Percentiles rank a stretch among this genome's conserved stretches.
These are phyloP conservation scores for Calliopsis andreniformis DNA, from an alignment of 1,140 invertebrate species.

Conservation along the genomic window DNA sequence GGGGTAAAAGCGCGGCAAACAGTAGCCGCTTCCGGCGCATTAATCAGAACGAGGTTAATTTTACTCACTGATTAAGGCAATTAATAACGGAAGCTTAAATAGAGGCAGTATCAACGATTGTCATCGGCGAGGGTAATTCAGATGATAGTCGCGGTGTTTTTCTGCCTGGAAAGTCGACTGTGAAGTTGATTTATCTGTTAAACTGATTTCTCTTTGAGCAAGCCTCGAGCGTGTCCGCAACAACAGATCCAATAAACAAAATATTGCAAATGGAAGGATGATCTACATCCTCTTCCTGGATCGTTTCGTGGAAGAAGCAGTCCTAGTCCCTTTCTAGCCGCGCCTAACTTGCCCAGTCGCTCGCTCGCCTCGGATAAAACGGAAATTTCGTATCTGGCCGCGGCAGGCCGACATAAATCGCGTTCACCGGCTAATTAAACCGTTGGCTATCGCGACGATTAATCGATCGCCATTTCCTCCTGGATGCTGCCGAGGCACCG, in stretches of 20 bases:
- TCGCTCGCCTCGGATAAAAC: constrained; percentile 38
- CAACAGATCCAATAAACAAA: neutral
- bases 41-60: neutral
- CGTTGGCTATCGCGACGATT: constrained; percentile 74
- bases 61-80: neutral
- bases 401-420: constrained; percentile 58
- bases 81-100: constrained; percentile 12
- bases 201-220: constrained; percentile 10
- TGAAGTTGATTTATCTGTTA: neutral
- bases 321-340: constrained; percentile 31
- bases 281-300: constrained; percentile 32
- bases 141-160: neutral
- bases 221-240: neutral
- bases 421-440: constrained; percentile 72
- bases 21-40: neutral
- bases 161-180: constrained; percentile 5
- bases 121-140: neutral
- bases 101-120: neutral
- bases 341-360: neutral
- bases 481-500: constrained; percentile 38
- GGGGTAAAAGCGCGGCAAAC: neutral
- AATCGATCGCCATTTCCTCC: constrained; percentile 71
- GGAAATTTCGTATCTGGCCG: constrained; percentile 60
- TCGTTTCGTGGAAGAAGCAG: constrained; percentile 29
- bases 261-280: constrained; percentile 1